Base-by-base conservation (phyloP, 2,113 vertebrate genomes). In the Corythornis vintsioides region DNA sequence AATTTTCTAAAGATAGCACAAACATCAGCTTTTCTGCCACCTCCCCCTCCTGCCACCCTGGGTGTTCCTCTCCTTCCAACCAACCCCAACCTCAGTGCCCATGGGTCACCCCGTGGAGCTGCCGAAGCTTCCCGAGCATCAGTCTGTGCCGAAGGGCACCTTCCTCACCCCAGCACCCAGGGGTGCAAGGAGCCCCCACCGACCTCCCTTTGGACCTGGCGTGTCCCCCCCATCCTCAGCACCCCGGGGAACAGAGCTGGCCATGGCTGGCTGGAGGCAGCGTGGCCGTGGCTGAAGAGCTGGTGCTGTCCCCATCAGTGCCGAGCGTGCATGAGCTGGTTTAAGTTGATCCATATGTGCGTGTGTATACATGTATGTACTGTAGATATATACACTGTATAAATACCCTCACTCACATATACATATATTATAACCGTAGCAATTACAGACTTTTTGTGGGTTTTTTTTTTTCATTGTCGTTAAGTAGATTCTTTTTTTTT, bases 1-100 rank as follows among this genome's bases (percentile, higher is more conserved):
- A 94, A 97, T 98, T 97, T 96, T 96, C 97, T 97, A 95, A 97
- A 97, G 97, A 96, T 82, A 94, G 96, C 95, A 96, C 97, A 95
- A 93, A 79, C 90, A 84, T 88, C 97, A 86, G 94, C 95, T 93
- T 38, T 13, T 42, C 70, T 60, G 94, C 95, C 93, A 35, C 82
- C 83, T 25, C 13, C 82, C 85, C n/a, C 48, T 0, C 61, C 35
- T 15, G 66, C 73, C 38, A 5, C 15, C 72, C 45, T 28, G 11
- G 29, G 13, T n/a, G 13, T n/a, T 71, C 38, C 81, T 81, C 21
- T 6, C 0, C 2, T 52, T 42, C 15, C 92, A 15, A 14, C 59
- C 35, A 2, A 64, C 55, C 77, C 59, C 4, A 2, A 35, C 63
- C 45, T 35, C 5, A 1, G 1, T 15, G 4, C 20, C 81, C 74